phyloP scores from a whole-genome alignment of 1,140 invertebrate species.

The Aradophagus sp. region DNA sequence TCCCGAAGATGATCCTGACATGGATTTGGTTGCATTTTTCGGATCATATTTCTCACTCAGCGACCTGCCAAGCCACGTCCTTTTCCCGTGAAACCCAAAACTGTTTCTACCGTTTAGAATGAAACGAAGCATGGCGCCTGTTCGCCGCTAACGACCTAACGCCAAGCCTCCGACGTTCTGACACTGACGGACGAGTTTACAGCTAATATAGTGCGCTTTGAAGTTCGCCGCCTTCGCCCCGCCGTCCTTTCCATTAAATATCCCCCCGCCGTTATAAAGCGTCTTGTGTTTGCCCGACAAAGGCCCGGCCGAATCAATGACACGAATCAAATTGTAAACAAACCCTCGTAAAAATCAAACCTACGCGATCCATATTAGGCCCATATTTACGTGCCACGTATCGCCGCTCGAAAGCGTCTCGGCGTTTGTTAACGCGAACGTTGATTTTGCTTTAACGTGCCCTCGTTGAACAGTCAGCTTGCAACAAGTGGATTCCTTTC shows the following conservation, averaged over 20 bases:
- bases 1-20: slow-evolving; percentile 36
- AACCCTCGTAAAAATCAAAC: too few species aligned
- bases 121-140: slow-evolving; percentile 61
- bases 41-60: slow-evolving; percentile 41
- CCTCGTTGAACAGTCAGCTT: too few species aligned
- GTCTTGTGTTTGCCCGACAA: slow-evolving; percentile 50
- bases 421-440: too few species aligned
- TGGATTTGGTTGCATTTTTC: slow-evolving; percentile 42
- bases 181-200: slow-evolving; percentile 74
- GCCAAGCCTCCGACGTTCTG: slow-evolving; percentile 67
- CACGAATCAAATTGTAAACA: slow-evolving; percentile 59
- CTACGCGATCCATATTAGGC: too few species aligned
- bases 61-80: slow-evolving; percentile 14
- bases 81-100: slow-evolving; percentile 51
- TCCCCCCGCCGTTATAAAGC: slow-evolving; percentile 31
- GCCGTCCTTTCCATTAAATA: slow-evolving; percentile 51
- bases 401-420: too few species aligned
- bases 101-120: slow-evolving; percentile 55
- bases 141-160: slow-evolving; percentile 69
- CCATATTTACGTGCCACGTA: too few species aligned
- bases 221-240: slow-evolving; percentile 62
- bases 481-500: too few species aligned
- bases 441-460: too few species aligned
- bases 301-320: slow-evolving; percentile 56
- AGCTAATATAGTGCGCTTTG: slow-evolving; percentile 72